phyloP scores from a whole-genome alignment of 2,888 invertebrate genomes.

The Lasioglossum figueresi region DNA sequence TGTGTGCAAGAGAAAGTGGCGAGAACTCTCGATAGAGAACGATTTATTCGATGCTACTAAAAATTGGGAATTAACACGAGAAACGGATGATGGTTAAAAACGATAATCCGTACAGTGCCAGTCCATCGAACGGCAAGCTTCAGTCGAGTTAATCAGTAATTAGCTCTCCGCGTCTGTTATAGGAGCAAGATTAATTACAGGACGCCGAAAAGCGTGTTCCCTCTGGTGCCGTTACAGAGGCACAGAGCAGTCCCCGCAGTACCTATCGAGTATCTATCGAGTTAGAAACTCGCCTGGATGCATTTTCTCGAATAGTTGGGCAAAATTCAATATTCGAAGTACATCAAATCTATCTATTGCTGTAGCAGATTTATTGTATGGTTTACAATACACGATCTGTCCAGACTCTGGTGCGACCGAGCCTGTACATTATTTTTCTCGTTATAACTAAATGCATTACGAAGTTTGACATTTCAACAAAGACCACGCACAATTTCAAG shows the following conservation, averaged over 20 bases:
- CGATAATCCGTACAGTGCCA: neutral
- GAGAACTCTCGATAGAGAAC: neutral
- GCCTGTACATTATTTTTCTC: too few species aligned
- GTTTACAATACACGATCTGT: too few species aligned
- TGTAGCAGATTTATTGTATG: neutral
- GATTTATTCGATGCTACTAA: neutral
- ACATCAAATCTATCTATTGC: neutral
- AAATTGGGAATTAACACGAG: neutral
- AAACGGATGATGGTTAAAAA: neutral
- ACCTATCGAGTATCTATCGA: neutral
- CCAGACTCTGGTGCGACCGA: too few species aligned
- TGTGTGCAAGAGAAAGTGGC: too few species aligned
- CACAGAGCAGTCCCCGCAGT: neutral
- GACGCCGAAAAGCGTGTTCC: neutral
- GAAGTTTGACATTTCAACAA: too few species aligned
- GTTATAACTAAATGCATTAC: too few species aligned
- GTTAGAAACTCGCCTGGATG: neutral
- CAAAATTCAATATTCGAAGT: neutral
- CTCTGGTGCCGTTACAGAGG: neutral
- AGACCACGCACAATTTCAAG: too few species aligned
- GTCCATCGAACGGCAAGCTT: neutral
- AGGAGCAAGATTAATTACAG: neutral
- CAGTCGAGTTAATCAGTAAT: neutral
- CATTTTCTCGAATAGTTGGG: neutral
- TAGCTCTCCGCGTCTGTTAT: neutral